Conservation (phyloP, 1,140 invertebrate species). For the Pseudomyrmex flavicornis region DNA sequence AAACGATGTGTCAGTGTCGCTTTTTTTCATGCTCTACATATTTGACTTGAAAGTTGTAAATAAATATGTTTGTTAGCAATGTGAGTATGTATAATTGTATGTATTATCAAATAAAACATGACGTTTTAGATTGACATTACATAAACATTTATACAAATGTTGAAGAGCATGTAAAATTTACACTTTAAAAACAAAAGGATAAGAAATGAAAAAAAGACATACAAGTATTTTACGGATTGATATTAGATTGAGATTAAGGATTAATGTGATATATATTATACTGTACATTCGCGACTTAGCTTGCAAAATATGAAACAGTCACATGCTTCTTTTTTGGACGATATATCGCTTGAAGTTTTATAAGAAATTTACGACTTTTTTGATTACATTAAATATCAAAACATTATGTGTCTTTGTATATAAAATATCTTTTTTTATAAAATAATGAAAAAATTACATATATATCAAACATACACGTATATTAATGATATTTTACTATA, state of each 20-base stretch:
- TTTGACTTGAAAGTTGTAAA: too few species aligned
- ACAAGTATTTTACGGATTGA: neutral
- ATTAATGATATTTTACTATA: neutral
- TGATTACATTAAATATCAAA: neutral
- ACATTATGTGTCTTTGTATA: neutral
- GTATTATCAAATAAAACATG: too few species aligned
- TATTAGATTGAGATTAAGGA: neutral
- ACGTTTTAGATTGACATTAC: too few species aligned
- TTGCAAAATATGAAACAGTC: constrained; percentile 11
- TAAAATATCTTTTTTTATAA: neutral
- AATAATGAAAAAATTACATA: too few species aligned
- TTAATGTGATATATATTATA: neutral
- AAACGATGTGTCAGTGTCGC: too few species aligned
- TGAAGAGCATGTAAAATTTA: too few species aligned
- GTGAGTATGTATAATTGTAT: too few species aligned
- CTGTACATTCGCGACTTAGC: neutral
- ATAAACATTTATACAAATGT: too few species aligned
- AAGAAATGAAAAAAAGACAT: neutral
- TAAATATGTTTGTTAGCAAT: too few species aligned
- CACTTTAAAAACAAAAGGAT: too few species aligned
- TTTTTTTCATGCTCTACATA: too few species aligned
- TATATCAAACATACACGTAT: neutral
- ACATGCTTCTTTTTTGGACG: neutral
- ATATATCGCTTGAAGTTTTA: too few species aligned
- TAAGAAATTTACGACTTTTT: neutral